Base-by-base conservation (phyloP, 2,113 vertebrate species). In the Eudyptes chrysolophus region DNA sequence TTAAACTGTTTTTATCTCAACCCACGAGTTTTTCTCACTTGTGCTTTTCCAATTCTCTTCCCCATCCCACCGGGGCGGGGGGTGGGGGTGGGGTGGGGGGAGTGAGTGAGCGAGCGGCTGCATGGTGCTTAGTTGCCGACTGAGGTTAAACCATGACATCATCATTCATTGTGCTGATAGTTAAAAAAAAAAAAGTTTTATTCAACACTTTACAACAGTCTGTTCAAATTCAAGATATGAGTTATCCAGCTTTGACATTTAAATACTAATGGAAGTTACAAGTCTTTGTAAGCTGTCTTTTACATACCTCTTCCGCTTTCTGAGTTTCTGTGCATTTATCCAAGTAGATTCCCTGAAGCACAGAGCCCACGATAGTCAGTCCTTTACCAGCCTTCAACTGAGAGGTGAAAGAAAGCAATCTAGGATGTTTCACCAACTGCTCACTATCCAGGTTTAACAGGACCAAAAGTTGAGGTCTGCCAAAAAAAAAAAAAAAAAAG, bases 331-430 rank as follows among this genome's bases (percentile, higher is more conserved):
- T 3, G 0, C 99, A 99, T 97, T 98, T 99, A 94, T 99, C 99
- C 96, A 99, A 98, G 93, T 99, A 99, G 21, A 99, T 98, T 78
- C 99, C 99, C 93, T 99, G 98, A 61, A 99, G 97, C 66, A 99
- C 99, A 15, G 98, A 99, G 70, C 99, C 99, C 95, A 99, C 99
- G 11, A 99, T 99, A 32, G 99, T 99, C 76, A 99, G 97, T 57
- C 99, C 99, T 97, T 99, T 99, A 46, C 99, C 99, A 4, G 99
- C 99, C 97, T 99, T 99, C 88, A 99, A 97, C 97, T 99, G 99
- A 11, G 98, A 98, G 51, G 99, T 99, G 68, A 99, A 97, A 88
- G 99, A 99, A 89, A 99, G 98, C 80, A 99, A 96, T 38, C 99
- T 98, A 8, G 99, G 99, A 80, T 99, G 99, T 93, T 99, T 99